Evolutionary conservation across 2,113 vertebrate genomes (phyloP), one percentile per base, ranked within the genome.

Genomic region (Pedionomus torquatus): DNA sequence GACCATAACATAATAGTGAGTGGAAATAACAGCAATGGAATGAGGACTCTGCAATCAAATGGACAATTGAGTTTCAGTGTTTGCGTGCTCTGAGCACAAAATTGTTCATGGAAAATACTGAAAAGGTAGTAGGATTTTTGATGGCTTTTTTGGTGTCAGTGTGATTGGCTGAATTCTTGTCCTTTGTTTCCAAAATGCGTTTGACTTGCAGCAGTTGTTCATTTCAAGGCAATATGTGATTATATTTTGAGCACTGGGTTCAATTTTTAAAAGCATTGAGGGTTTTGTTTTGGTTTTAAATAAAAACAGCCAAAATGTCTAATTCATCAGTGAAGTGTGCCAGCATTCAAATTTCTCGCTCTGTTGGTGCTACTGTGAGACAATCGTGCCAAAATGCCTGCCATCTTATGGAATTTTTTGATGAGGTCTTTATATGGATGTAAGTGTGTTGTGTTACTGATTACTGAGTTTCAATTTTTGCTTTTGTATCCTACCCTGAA

Each of bases 21-120:
- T 57, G 0, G 57, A 43, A 76, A 72, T 35, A 76, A 0, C 8
- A 43, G 23, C 23, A 43, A 0, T 64, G 57, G 17, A 60, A 4
- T 64, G 57, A 41, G 11, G 79, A 39, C 54, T 48, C 39, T 8
- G 6, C 18, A 46, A 12, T 0, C 44, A 9, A 77, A 65, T 61
- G 49, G 30, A 2, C 3, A 13, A 65, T 37, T 63, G 28, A 43
- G 13, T 43, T 51, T 8, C 3, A 64, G 12, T 18, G 33, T 79
- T 82, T 60, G 7, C 23, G 4, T 61, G 14, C 18, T 83, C 13
- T 58, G 25, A 74, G 17, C 35, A 83, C 52, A 48, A 83, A 70
- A 18, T 63, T 2, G 2, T 28, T 31, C 5, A 2, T 24, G 6
- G 52, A 41, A 75, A 57, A 37, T 33, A 60, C 10, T 48, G 35